Percentiles rank a stretch among this genome's conserved stretches.
Evolutionary conservation across 2,797 vertebrate genomes (phyloP).

Genomic region (Hydrocynus forskahlii): DNA sequence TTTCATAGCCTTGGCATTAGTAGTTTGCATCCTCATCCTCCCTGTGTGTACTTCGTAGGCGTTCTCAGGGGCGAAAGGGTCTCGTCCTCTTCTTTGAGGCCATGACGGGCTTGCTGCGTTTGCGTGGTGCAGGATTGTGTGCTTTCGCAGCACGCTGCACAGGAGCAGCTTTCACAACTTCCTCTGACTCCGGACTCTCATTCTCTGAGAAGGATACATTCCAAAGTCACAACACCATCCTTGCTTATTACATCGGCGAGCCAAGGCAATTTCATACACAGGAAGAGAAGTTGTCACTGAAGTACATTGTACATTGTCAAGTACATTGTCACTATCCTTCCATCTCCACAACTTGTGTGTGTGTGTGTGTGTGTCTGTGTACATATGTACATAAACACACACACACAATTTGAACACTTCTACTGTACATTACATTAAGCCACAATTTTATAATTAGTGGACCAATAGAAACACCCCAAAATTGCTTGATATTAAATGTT

Average conservation of each 20-base stretch:
- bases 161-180: slow-evolving; percentile 48
- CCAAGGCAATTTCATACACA: neutral
- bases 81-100: slow-evolving; percentile 58
- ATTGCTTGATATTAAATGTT: no score
- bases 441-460: no score
- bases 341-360: no score
- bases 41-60: neutral
- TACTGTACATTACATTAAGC: no score
- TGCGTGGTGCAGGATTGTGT: slow-evolving; percentile 51
- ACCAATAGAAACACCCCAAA: no score
- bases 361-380: no score
- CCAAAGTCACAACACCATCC: neutral
- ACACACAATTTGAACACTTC: no score
- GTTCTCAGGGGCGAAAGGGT: slow-evolving; percentile 44
- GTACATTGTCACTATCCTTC: no score
- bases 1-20: slow-evolving; percentile 34
- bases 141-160: slow-evolving; percentile 53
- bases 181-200: slow-evolving; percentile 61
- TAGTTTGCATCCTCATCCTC: slow-evolving; percentile 26
- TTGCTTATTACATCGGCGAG: neutral
- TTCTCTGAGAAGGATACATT: slow-evolving; percentile 58
- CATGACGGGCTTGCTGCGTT: slow-evolving; percentile 53
- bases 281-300: no score
- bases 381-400: no score
- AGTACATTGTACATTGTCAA: no score